Evolutionary conservation across 2,888 invertebrate genomes (phyloP).

Genomic region (Ophonus ardosiacus): DNA sequence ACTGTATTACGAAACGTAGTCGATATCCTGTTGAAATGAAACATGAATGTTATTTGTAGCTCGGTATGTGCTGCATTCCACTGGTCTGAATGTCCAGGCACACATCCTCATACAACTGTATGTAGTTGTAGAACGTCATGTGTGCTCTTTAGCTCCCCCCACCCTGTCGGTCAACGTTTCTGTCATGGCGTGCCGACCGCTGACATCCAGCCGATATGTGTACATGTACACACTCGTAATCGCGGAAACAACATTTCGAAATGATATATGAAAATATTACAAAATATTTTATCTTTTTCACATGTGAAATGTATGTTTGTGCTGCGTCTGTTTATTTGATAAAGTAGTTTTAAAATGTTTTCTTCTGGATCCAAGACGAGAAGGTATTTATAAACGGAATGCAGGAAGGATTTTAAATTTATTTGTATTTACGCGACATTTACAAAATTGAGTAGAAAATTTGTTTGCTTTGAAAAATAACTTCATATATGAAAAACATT

Average conservation of each 20-base stretch:
- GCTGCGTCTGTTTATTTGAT: slow-evolving; percentile 35
- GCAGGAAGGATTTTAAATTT: slow-evolving; percentile 34
- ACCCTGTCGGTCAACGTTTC: background rate
- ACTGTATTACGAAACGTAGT: slow-evolving; percentile 14
- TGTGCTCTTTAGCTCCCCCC: slow-evolving; percentile 9
- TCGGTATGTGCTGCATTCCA: slow-evolving; percentile 8
- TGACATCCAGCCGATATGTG: slow-evolving; percentile 3
- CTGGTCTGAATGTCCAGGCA: slow-evolving; percentile 14
- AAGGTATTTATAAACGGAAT: slow-evolving; percentile 42
- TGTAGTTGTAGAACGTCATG: background rate
- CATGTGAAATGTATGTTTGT: slow-evolving; percentile 27
- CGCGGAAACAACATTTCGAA: slow-evolving; percentile 34
- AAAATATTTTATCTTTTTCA: slow-evolving; percentile 46
- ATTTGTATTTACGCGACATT: slow-evolving; percentile 6
- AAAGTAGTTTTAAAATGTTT: slow-evolving; percentile 37
- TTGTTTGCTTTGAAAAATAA: background rate
- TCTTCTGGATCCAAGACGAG: slow-evolving; percentile 14
- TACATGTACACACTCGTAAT: background rate
- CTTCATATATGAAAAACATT: no score
- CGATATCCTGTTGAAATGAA: slow-evolving; percentile 30
- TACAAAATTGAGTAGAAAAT: background rate
- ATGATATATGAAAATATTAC: slow-evolving; percentile 35
- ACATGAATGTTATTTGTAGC: slow-evolving; percentile 17
- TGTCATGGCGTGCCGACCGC: slow-evolving; percentile 27
- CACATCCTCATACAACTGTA: background rate